Conservation (phyloP, 2,888 invertebrate genomes). For the Dryococelus australis region DNA sequence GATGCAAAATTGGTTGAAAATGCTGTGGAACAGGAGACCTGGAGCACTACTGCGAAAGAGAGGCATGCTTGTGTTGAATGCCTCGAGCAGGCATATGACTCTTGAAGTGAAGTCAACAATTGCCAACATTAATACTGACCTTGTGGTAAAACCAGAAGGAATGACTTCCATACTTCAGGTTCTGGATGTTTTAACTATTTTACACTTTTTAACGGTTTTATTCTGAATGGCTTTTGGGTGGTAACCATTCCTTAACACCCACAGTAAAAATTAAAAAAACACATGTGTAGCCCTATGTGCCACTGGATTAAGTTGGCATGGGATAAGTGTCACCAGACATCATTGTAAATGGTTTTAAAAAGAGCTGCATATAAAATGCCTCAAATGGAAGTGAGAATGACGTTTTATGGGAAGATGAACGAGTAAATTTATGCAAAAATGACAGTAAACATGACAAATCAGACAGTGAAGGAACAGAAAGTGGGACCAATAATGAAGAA, state of each 20-base stretch:
- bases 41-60: slow-evolving; percentile 38
- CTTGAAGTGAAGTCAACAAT: slow-evolving; percentile 33
- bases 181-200: slow-evolving; percentile 39
- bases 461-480: too few relatives aligned
- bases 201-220: slow-evolving; percentile 33
- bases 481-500: too few relatives aligned
- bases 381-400: too few relatives aligned
- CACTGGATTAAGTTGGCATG: too few relatives aligned
- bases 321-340: too few relatives aligned
- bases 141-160: slow-evolving; percentile 39
- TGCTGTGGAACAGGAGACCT: slow-evolving; percentile 41
- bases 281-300: too few relatives aligned
- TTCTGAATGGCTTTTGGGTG: slow-evolving; percentile 36
- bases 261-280: too few relatives aligned
- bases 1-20: slow-evolving; percentile 42
- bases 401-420: too few relatives aligned
- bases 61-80: slow-evolving; percentile 41
- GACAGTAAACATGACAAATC: too few relatives aligned
- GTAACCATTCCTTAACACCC: slow-evolving; percentile 28
- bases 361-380: too few relatives aligned
- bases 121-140: slow-evolving; percentile 31
- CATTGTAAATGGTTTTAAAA: too few relatives aligned
- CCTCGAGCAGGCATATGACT: slow-evolving; percentile 41
- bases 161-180: slow-evolving; percentile 40
- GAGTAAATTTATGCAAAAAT: too few relatives aligned